Base-by-base conservation (phyloP, 2,888 invertebrate genomes). In the Cryptophagus acutangulus region DNA sequence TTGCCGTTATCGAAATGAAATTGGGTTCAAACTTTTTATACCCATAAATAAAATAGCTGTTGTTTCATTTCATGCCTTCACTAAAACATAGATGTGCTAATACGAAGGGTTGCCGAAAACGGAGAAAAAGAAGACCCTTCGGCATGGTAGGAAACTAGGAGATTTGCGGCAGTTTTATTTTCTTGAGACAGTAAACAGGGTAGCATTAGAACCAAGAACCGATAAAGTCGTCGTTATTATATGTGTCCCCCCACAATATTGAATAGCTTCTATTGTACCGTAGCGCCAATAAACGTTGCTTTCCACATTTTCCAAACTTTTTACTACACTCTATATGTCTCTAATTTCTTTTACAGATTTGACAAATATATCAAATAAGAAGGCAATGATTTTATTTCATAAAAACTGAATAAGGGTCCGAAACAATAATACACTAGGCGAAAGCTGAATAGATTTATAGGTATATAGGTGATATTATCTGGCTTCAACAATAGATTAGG, bases 91-190 rank as follows among this genome's bases (percentile, higher is more conserved):
- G n/a, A 26, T 51, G 54, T 47, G 55, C 56, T 57, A 58, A 58
- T 59, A 51, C 48, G 51, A 43, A 52, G 55, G 51, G 46, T 45
- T 45, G 38, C 52, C 49, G 47, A 54, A 45, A 49, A 31, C 14
- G 12, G 12, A 31, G 5, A 26, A 26, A 4, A 3, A 26, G 12
- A 26, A 26, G 12, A n/a, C 26, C 6, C 9, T 8, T 20, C 6
- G 20, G n/a, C n/a, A n/a, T 20, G 20, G 20, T 8, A 26, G n/a
- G n/a, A 26, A 26, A 40, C 44, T 52, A 43, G 49, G 57, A 59
- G 57, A 61, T 59, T 61, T 58, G 58, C 55, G 59, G 61, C 57
- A 54, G 53, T 62, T 60, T 61, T 62, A 62, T 61, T 59, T 59
- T 57, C 60, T 52, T 56, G 48, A 40, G 53, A 54, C 58, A 51